Base-by-base conservation (phyloP, 2,113 vertebrate species). In the Ornithorhynchus anatinus region DNA sequence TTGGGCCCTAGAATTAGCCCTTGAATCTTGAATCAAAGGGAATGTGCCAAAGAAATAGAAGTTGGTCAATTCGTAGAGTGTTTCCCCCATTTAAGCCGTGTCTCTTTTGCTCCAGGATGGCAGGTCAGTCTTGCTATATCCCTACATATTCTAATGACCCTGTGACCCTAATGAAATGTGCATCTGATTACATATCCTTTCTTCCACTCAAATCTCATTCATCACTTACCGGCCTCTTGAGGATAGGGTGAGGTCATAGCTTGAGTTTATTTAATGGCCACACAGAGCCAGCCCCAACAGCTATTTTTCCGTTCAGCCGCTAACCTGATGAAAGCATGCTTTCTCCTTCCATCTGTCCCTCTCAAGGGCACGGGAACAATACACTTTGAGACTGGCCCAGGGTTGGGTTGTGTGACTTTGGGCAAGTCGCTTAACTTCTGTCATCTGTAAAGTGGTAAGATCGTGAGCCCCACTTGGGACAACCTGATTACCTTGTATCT, bases 191-290 rank as follows among this genome's bases (percentile, higher is more conserved):
- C 81, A 63, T 0, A 0, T 72, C 67, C 9, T 32, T 77, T 75
- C 58, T n/a, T n/a, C n/a, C n/a, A 58, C 60, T 72, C 27, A 23
- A 70, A 82, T 48, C 77, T 72, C 62, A 42, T 83, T 70, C 57
- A 6, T 80, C 72, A 62, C 51, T 77, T 10, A 38, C 63, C n/a
- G n/a, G n/a, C n/a, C n/a, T n/a, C n/a, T n/a, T 11, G 45, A 57
- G 82, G 77, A 61, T 62, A 57, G 77, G 77, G 15, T 88, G 86
- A 86, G 79, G 63, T 86, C 81, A 84, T 83, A 68, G 44, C 72
- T 86, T 79, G 77, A 74, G 68, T 60, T 72, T 56, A 60, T 78
- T 83, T 78, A 31, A 56, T 78, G 44, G 38, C 61, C 48, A 0
- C 27, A 22, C 6, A 72, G 79, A 63, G 75, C 72, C 77, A 65